These are phyloP conservation scores for Etheostoma nigrum DNA, from an alignment of 2,797 vertebrate species.

Conservation along the genomic window DNA sequence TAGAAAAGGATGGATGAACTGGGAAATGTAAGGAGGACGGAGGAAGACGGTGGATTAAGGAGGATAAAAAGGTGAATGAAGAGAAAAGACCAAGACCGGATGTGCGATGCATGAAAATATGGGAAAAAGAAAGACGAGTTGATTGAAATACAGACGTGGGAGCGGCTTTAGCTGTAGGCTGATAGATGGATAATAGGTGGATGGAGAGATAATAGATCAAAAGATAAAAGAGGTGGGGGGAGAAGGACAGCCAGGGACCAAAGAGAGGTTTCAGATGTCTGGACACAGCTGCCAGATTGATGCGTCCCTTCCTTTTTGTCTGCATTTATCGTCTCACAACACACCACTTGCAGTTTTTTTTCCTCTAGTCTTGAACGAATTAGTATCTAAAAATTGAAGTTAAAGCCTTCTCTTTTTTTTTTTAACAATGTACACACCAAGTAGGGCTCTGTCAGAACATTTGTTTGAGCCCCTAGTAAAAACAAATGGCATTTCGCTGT, in stretches of 20 bases:
- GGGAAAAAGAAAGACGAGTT: neutral
- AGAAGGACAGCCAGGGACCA: neutral
- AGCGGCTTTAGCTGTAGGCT: slow-evolving; percentile 16
- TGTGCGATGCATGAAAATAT: slow-evolving; percentile 7
- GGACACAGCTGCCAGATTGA: slow-evolving; percentile 13
- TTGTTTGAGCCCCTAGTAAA: neutral
- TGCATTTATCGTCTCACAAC: slow-evolving; percentile 1
- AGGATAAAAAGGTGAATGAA: slow-evolving; percentile 31
- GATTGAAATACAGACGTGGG: neutral
- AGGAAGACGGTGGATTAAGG: slow-evolving; percentile 33
- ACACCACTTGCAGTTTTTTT: neutral
- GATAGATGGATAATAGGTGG: slow-evolving; percentile 33
- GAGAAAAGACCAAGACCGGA: slow-evolving; percentile 17
- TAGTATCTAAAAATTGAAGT: neutral
- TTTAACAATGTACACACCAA: neutral
- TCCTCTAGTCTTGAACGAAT: neutral
- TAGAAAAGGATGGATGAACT: slow-evolving; percentile 27
- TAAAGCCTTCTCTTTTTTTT: neutral
- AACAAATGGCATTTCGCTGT: too few relatives aligned
- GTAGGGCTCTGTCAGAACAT: neutral
- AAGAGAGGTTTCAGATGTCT: slow-evolving; percentile 40
- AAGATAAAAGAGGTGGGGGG: slow-evolving; percentile 29
- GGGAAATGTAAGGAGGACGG: slow-evolving; percentile 13
- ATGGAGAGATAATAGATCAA: slow-evolving; percentile 42
- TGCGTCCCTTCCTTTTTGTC: slow-evolving; percentile 10